Percentiles rank a stretch among this genome's conserved stretches.
These are phyloP conservation scores for Channa argus DNA, from an alignment of 2,113 vertebrate species.

Conservation along the genomic window DNA sequence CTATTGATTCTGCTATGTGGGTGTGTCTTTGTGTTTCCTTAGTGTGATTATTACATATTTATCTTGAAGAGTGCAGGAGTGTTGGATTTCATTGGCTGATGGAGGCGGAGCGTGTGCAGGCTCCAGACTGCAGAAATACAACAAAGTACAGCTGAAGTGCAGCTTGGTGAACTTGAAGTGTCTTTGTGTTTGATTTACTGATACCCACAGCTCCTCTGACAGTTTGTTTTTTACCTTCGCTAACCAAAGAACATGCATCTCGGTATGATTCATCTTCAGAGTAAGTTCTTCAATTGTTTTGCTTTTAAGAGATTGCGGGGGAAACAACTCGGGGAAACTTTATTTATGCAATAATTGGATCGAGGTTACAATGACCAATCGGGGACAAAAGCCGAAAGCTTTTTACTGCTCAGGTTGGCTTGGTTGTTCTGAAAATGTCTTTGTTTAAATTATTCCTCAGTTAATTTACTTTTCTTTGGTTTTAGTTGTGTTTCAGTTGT, in stretches of 20 bases:
- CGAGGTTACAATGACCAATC: conserved; percentile 21
- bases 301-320: neutral
- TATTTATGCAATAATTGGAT: conserved; percentile 52
- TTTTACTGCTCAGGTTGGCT: neutral
- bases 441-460: neutral
- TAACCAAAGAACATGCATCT: conserved; percentile 23
- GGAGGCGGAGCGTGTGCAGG: conserved; percentile 61
- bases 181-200: conserved; percentile 24
- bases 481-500: neutral
- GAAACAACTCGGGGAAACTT: neutral
- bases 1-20: too few relatives aligned
- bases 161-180: conserved; percentile 25
- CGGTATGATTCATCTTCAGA: conserved; percentile 59
- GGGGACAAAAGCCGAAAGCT: conserved; percentile 23
- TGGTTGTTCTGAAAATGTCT: neutral
- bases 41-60: neutral
- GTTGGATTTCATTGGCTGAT: conserved; percentile 56
- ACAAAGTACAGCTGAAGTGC: conserved; percentile 50
- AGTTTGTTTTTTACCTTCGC: neutral
- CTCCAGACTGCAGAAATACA: conserved; percentile 39
- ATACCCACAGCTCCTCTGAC: conserved; percentile 25
- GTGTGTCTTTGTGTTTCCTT: too few relatives aligned
- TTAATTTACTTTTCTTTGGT: neutral
- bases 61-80: conserved; percentile 19
- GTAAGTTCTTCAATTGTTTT: conserved; percentile 69